Conservation (phyloP, 1,140 invertebrate genomes). For the Drosophila tsacasi region DNA sequence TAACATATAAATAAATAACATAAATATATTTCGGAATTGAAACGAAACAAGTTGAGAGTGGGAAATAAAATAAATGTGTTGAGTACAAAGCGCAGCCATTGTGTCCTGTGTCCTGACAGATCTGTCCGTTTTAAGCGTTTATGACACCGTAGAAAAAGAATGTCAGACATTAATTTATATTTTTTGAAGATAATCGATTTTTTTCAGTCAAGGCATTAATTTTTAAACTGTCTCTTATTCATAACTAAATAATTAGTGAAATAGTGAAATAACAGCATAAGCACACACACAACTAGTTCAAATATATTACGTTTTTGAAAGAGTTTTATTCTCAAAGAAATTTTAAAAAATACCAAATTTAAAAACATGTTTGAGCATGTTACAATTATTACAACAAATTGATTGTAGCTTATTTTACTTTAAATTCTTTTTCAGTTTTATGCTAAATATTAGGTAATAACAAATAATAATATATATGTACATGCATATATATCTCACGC, state of each 20-base stretch:
- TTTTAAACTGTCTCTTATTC: not conserved
- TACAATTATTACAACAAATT: not conserved
- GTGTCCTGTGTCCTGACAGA: not conserved
- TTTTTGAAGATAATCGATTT: not conserved
- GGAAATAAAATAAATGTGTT: not conserved
- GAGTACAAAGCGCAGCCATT: not conserved
- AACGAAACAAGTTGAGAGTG: conserved; percentile 1
- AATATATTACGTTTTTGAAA: too few species aligned
- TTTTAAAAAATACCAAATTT: not conserved
- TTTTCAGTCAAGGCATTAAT: not conserved
- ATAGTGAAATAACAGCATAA: not conserved
- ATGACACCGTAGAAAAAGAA: not conserved
- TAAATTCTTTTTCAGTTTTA: not conserved
- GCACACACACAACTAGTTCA: not conserved
- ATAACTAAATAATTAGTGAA: not conserved
- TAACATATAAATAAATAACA: not conserved
- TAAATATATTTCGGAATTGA: conserved; percentile 5
- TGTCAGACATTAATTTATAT: not conserved
- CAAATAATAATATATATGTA: too few species aligned
- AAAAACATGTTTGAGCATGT: not conserved
- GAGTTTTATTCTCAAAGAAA: not conserved
- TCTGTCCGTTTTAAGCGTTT: not conserved
- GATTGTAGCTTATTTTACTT: not conserved
- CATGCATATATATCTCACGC: not conserved
- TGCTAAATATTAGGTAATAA: not conserved